phyloP scores from a whole-genome alignment of 2,113 vertebrate genomes.

The Elanoides forficatus region DNA sequence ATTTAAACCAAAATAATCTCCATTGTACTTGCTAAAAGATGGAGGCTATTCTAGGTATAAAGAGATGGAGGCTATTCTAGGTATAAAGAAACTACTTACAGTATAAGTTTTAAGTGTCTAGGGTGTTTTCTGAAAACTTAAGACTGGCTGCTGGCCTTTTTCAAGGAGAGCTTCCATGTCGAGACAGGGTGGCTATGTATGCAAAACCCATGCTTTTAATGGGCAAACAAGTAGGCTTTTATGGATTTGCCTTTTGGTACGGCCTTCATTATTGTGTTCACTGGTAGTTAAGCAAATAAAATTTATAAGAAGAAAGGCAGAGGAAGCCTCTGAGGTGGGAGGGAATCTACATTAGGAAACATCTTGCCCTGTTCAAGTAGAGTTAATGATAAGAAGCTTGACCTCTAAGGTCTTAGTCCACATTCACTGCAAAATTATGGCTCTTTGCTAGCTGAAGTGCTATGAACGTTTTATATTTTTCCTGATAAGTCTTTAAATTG shows the following conservation, averaged over 20 bases:
- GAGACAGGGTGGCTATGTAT: neutral
- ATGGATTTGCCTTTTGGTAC: neutral
- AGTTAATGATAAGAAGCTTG: neutral
- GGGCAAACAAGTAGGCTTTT: neutral
- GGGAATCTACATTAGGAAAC: neutral
- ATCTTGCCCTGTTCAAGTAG: neutral
- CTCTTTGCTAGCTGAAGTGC: neutral
- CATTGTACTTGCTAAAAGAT: neutral
- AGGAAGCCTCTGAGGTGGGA: neutral
- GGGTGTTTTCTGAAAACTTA: neutral
- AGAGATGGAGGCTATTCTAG: neutral
- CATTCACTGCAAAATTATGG: neutral
- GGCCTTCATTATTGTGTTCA: neutral
- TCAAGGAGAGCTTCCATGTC: neutral
- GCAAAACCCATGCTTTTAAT: neutral
- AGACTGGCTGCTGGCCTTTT: neutral
- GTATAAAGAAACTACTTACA: neutral
- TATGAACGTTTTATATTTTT: neutral
- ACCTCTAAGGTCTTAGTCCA: neutral
- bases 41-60: neutral
- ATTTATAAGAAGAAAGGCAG: neutral
- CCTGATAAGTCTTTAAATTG: neutral
- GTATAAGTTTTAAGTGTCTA: fast-evolving
- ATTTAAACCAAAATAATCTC: neutral
- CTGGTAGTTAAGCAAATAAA: neutral